These are phyloP conservation scores for Coregonus suidteri DNA, from an alignment of 2,797 vertebrate genomes.

Conservation along the genomic window DNA sequence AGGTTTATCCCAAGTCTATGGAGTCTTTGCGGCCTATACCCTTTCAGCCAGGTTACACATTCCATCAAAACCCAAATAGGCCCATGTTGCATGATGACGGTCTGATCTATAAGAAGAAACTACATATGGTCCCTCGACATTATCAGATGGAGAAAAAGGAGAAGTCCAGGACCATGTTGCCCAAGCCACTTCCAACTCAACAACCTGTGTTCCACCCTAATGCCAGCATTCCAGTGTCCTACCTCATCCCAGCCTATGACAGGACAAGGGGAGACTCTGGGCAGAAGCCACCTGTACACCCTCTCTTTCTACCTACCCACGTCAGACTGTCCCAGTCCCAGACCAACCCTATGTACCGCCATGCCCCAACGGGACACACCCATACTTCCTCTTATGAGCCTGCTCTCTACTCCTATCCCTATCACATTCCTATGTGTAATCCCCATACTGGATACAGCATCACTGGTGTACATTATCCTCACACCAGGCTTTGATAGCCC, in stretches of 20 bases:
- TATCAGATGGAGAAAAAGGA: slow-evolving; percentile 68
- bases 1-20: slow-evolving; percentile 69
- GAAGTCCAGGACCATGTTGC: slow-evolving; percentile 57
- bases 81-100: slow-evolving; percentile 57
- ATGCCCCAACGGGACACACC: slow-evolving; percentile 61
- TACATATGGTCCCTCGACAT: slow-evolving; percentile 60
- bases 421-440: slow-evolving; percentile 70
- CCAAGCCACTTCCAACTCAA: slow-evolving; percentile 54
- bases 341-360: slow-evolving; percentile 66
- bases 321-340: slow-evolving; percentile 71
- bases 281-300: slow-evolving; percentile 60
- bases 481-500: slow-evolving; percentile 72
- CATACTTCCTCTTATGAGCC: slow-evolving; percentile 68
- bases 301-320: slow-evolving; percentile 76
- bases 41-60: slow-evolving; percentile 54
- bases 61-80: slow-evolving; percentile 45
- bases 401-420: slow-evolving; percentile 71
- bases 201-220: slow-evolving; percentile 61
- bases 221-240: slow-evolving; percentile 39
- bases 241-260: slow-evolving; percentile 55
- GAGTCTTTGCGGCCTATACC: slow-evolving; percentile 66
- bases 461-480: slow-evolving; percentile 70
- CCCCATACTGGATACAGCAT: slow-evolving; percentile 56
- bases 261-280: slow-evolving; percentile 64
- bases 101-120: slow-evolving; percentile 62